Evolutionary conservation across 2,888 invertebrate genomes (phyloP), one percentile per base, ranked within the genome.

Genomic region (Tetramorium bicarinatum): DNA sequence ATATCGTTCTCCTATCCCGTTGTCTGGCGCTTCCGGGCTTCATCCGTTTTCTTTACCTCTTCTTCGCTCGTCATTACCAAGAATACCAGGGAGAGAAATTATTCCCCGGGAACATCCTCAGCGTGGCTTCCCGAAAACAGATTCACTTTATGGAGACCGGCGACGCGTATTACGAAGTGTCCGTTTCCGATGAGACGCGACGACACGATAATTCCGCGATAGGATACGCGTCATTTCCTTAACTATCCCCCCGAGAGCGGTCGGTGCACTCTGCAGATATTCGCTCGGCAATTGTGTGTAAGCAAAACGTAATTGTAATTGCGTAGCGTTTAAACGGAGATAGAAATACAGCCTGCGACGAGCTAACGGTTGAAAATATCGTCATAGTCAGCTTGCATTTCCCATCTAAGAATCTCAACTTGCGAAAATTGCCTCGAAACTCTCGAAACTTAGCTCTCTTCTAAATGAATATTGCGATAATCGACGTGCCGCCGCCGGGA

Each of bases 21-120:
- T 21, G 71, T 38, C 80, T 52, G 29, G 71, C 81, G 71, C 81
- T 85, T 89, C 72, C 82, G 84, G 34, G 59, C 67, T 64, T 59
- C 25, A 67, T 44, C 25, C 66, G 25, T 54, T 41, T 41, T 54
- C 71, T 67, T 59, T 62, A 66, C 56, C 52, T 49, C 74, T 59
- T 21, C 18, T 41, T 18, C 54, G 25, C 29, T 56, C 18, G 25
- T 21, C 44, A 62, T 62, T 62, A 76, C 15, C 47, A 21, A 18
- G n/a, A 34, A 9, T 49, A 71, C 13, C 34, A 13, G n/a, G 25
- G 15, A 74, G 21, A 61, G 15, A 59, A 41, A 61, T 59, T 29
- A 44, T 75, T 34, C 11, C 34, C 11, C 15, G 62, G 21, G 21
- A 62, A 75, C 4, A 49, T 2, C 52, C 29, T 18, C 47, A 44